phyloP scores from a whole-genome alignment of 2,113 vertebrate genomes.

The Esox niger region DNA sequence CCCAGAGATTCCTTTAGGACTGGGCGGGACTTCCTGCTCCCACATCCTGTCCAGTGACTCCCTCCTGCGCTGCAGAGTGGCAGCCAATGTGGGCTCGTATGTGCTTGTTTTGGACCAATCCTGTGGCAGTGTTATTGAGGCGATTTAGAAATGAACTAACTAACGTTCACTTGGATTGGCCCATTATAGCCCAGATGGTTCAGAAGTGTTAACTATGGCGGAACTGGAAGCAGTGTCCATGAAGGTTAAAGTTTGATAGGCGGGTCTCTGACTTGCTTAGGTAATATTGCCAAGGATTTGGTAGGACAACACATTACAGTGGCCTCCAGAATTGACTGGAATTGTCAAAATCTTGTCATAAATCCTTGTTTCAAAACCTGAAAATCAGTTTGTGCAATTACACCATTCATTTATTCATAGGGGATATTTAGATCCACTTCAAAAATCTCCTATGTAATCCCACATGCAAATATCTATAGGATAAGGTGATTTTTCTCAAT shows the following conservation, averaged over 20 bases:
- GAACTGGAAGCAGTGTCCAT: slow-evolving; percentile 38
- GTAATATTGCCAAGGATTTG: too few relatives aligned
- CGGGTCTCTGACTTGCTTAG: too few relatives aligned
- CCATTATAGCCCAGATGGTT: slow-evolving; percentile 24
- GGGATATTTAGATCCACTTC: too few relatives aligned
- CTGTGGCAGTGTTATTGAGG: slow-evolving; percentile 65
- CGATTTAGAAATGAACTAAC: slow-evolving; percentile 34
- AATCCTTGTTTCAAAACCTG: too few relatives aligned
- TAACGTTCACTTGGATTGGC: not conserved
- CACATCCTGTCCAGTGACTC: slow-evolving; percentile 83
- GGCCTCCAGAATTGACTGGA: too few relatives aligned
- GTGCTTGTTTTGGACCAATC: slow-evolving; percentile 89
- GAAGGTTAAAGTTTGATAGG: slow-evolving; percentile 33
- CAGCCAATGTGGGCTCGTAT: slow-evolving; percentile 78
- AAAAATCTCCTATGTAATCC: too few relatives aligned
- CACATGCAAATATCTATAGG: too few relatives aligned
- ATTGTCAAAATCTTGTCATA: too few relatives aligned
- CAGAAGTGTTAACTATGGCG: slow-evolving; percentile 7
- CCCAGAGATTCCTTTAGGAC: slow-evolving; percentile 60
- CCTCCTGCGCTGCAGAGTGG: slow-evolving; percentile 82
- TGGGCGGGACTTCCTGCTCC: slow-evolving; percentile 75
- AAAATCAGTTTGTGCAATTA: too few relatives aligned
- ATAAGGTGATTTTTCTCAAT: too few relatives aligned
- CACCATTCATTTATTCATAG: too few relatives aligned
- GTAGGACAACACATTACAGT: too few relatives aligned